These are phyloP conservation scores for Tetropium fuscum DNA, from an alignment of 2,888 invertebrate genomes.

Conservation along the genomic window DNA sequence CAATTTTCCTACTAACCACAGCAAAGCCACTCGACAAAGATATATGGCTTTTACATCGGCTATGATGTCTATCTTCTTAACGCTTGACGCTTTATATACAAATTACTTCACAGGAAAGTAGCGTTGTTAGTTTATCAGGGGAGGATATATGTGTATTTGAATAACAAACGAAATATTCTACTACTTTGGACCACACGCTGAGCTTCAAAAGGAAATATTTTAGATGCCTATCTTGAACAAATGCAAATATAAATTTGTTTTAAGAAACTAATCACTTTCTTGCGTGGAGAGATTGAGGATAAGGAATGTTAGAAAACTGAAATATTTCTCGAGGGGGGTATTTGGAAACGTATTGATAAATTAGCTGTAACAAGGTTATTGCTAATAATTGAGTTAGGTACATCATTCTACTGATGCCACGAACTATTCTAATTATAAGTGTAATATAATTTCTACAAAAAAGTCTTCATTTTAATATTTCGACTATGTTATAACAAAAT, in stretches of 20 bases:
- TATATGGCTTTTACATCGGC: no score
- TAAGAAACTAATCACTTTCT: conserved; percentile 21
- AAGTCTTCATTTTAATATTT: no score
- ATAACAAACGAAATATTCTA: conserved; percentile 5
- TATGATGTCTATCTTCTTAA: no score
- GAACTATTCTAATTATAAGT: no score
- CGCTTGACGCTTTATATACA: neutral
- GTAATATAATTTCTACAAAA: no score
- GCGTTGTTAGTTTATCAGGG: neutral
- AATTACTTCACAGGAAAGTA: neutral
- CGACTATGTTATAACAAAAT: no score
- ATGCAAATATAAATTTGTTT: conserved; percentile 23
- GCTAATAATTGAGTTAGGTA: no score
- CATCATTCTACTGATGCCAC: no score
- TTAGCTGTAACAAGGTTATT: no score
- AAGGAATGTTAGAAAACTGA: conserved; percentile 8
- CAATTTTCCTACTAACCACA: no score
- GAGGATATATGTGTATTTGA: neutral
- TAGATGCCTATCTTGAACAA: conserved; percentile 11
- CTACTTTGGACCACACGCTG: conserved; percentile 6
- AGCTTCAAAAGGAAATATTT: conserved; percentile 3
- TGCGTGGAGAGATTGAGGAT: conserved; percentile 15
- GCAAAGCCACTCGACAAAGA: no score
- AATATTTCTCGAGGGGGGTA: neutral
- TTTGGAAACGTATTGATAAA: neutral